Conservation (phyloP, 2,888 invertebrate genomes). For the Ichneumon xanthorius region DNA sequence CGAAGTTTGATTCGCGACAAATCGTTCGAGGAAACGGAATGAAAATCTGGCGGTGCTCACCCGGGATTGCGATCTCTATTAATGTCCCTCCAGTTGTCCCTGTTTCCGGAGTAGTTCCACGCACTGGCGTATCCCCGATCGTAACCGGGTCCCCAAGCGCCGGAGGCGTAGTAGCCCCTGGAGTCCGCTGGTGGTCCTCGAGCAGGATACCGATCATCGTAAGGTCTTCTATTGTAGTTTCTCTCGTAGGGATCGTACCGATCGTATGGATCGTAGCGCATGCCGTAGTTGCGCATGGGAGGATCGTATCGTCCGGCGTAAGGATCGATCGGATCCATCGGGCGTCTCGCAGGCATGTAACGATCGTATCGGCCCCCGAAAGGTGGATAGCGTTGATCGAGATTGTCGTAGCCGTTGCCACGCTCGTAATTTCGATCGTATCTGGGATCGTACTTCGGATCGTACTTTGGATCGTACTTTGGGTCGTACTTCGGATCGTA, state of each 20-base stretch:
- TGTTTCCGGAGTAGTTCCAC: constrained; percentile 78
- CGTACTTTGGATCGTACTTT: constrained; percentile 73
- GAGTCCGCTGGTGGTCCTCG: constrained; percentile 72
- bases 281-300: constrained; percentile 71
- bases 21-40: neutral
- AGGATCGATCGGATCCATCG: constrained; percentile 70
- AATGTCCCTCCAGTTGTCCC: constrained; percentile 77
- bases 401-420: constrained; percentile 80
- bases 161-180: constrained; percentile 74
- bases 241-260: constrained; percentile 74
- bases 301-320: constrained; percentile 76
- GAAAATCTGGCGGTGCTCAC: constrained; percentile 48
- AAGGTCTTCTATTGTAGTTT: constrained; percentile 70
- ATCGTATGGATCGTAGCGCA: constrained; percentile 75
- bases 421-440: constrained; percentile 75
- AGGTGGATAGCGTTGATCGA: constrained; percentile 75
- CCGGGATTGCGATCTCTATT: constrained; percentile 76
- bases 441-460: constrained; percentile 69
- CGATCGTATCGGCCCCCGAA: constrained; percentile 75
- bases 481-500: constrained; percentile 76
- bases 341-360: constrained; percentile 70
- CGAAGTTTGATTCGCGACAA: neutral
- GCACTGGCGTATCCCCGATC: constrained; percentile 78
- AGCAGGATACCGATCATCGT: constrained; percentile 74
- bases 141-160: constrained; percentile 75